phyloP scores from a whole-genome alignment of 2,113 vertebrate species.

The Nannobrachium achirus region DNA sequence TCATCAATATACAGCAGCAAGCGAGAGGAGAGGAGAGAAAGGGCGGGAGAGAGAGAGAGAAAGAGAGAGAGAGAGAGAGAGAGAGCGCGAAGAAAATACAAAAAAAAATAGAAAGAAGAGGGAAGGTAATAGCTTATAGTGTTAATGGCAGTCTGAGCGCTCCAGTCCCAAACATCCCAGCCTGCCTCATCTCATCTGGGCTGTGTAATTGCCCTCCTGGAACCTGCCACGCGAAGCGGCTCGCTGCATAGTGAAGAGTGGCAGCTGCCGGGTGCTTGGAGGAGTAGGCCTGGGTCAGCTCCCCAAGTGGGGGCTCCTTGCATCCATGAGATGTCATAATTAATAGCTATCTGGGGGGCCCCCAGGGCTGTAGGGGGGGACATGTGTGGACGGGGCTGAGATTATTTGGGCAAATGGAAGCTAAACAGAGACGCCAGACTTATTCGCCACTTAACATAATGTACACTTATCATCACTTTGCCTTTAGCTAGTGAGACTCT shows the following conservation, averaged over 20 bases:
- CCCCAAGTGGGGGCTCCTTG: slow-evolving; percentile 61
- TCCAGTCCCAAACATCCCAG: slow-evolving; percentile 66
- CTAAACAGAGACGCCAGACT: slow-evolving; percentile 44
- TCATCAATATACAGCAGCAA: slow-evolving; percentile 71
- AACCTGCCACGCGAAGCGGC: slow-evolving; percentile 59
- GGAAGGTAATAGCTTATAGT: slow-evolving; percentile 64
- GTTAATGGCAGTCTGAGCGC: slow-evolving; percentile 63
- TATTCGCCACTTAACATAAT: slow-evolving; percentile 65
- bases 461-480: slow-evolving; percentile 56
- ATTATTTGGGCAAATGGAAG: slow-evolving; percentile 53
- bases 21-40: neutral
- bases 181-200: slow-evolving; percentile 64
- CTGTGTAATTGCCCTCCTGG: slow-evolving; percentile 73
- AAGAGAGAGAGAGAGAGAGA: slow-evolving; percentile 9
- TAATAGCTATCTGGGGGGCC: slow-evolving; percentile 66
- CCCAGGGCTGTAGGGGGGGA: slow-evolving; percentile 14
- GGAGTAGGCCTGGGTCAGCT: slow-evolving; percentile 63
- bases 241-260: slow-evolving; percentile 64
- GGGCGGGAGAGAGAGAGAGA: slow-evolving; percentile 11
- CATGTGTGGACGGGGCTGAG: slow-evolving; percentile 1
- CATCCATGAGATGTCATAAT: slow-evolving; percentile 76
- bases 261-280: slow-evolving; percentile 73
- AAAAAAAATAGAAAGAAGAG: neutral
- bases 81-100: slow-evolving; percentile 2
- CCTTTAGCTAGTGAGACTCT: slow-evolving; percentile 42